Evolutionary conservation across 2,888 invertebrate genomes (phyloP), one percentile per base, ranked within the genome.

Genomic region (Chalcis sispes): DNA sequence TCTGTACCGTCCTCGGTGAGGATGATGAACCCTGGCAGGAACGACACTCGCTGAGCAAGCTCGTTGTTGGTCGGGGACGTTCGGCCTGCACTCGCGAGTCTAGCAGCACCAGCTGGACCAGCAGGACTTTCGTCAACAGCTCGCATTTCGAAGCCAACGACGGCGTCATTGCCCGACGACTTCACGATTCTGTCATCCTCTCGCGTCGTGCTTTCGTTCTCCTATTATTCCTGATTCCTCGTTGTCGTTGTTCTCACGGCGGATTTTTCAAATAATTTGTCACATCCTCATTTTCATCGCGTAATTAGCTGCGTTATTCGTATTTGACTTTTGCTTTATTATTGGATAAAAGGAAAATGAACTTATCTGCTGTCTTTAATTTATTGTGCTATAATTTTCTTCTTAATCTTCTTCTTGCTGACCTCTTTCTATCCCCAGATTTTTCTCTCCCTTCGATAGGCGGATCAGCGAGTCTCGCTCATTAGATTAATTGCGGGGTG

Each of bases 91-190:
- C 82, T 81, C 74, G 80, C 23, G 29, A 18, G 66, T 46, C 65
- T 65, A 75, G 54, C 64, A 70, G 81, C 75, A 81, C 80, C 75
- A 83, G 79, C 81, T 82, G 82, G 78, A 83, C 81, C 78, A 84
- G 79, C 77, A 83, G 79, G 77, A 84, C 54, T 29, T 36, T 62
- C 62, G 20, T 64, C 58, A 64, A n/a, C 62, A 58, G 18, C 83
- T 85, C 83, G 85, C 86, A 86, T 85, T 82, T 84, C 85, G 85
- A 84, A 81, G 84, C 81, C 83, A 83, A 81, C 81, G 83, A 81
- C 83, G 83, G 81, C 85, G 84, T 85, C 72, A 73, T 75, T 65
- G 65, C 72, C 73, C 66, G 62, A 36, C 32, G 50, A 29, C 15
- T 70, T 74, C 72, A 75, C 67, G 67, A 72, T 20, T 54, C 67